phyloP scores from a whole-genome alignment of 2,797 vertebrate species.

The Emys orbicularis region DNA sequence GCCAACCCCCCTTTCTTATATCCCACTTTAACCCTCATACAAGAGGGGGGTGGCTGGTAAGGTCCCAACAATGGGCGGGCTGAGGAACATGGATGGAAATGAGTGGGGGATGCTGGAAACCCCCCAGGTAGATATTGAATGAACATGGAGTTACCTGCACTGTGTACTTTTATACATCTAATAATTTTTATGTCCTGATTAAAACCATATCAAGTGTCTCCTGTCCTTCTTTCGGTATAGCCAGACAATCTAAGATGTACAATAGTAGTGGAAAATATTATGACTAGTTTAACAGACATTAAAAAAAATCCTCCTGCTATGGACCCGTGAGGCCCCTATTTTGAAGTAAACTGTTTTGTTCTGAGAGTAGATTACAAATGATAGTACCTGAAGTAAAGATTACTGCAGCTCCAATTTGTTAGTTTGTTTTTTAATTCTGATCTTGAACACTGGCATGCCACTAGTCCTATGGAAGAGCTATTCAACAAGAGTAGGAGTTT shows the following conservation, averaged over 20 bases:
- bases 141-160: background rate
- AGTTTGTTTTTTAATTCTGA: background rate
- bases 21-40: background rate
- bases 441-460: background rate
- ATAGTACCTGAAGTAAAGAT: background rate
- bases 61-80: too few relatives aligned
- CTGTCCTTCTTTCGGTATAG: background rate
- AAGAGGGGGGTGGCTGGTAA: background rate
- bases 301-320: background rate
- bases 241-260: background rate
- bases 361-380: background rate
- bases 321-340: background rate
- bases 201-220: background rate
- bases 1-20: background rate
- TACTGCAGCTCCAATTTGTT: background rate
- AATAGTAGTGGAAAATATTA: background rate
- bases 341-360: background rate
- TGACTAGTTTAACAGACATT: background rate
- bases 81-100: background rate
- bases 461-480: background rate
- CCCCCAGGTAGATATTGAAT: background rate
- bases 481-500: background rate
- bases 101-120: background rate
- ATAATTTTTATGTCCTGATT: background rate
- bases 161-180: background rate